A percentile compares a stretch with the other conserved stretches of the same genome.
Conservation (phyloP, 2,113 vertebrate species). For the Eurystomus gularis region DNA sequence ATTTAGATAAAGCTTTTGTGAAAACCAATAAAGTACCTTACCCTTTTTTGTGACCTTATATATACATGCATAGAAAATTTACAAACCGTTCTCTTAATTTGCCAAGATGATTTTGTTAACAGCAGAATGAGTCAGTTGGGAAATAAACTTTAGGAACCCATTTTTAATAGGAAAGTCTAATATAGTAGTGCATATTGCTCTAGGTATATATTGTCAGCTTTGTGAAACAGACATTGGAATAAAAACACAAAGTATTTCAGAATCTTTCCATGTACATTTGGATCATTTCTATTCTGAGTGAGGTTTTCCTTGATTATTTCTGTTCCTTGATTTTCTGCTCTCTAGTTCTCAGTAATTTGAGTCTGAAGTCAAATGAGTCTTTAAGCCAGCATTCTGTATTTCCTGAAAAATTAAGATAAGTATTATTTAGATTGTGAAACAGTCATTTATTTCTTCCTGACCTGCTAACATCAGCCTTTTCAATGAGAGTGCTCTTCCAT, state of each 20-base stretch:
- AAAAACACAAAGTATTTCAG: background rate
- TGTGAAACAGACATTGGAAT: background rate
- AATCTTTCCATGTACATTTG: background rate
- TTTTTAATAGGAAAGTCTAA: background rate
- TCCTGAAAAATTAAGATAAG: background rate
- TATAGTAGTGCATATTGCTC: background rate
- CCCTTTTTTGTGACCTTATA: background rate
- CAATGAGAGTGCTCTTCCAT: background rate
- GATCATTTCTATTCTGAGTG: background rate
- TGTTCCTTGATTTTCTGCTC: background rate
- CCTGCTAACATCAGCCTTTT: background rate
- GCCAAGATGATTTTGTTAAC: background rate
- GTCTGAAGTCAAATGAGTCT: background rate
- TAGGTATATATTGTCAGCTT: background rate
- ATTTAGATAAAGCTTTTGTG: background rate
- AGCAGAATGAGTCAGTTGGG: background rate
- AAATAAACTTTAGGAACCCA: background rate
- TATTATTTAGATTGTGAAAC: background rate
- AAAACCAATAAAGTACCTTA: background rate
- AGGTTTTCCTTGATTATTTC: background rate
- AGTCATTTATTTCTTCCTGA: background rate
- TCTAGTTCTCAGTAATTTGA: background rate
- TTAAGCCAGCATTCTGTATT: background rate
- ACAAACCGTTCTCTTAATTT: background rate
- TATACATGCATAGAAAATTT: background rate